phyloP scores from a whole-genome alignment of 2,797 vertebrate genomes.

The Cyclura pinguis region DNA sequence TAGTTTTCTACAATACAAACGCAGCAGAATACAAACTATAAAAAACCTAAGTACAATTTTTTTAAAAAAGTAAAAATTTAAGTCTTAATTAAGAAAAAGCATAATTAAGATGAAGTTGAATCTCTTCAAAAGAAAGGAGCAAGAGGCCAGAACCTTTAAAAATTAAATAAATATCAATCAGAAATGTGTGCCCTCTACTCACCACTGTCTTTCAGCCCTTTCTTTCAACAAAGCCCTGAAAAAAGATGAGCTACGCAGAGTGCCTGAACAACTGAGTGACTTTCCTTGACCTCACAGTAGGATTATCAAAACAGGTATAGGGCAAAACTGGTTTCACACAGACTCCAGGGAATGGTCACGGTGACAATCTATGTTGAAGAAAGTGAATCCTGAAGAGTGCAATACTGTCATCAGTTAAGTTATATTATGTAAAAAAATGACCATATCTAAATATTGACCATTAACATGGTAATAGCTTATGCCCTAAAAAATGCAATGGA shows the following conservation, averaged over 20 bases:
- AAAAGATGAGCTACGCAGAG: constrained; percentile 24
- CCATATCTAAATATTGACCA: too few relatives aligned
- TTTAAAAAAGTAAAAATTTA: not conserved
- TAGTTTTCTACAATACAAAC: not conserved
- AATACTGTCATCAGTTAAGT: constrained; percentile 21
- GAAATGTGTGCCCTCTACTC: constrained; percentile 17
- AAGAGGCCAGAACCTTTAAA: constrained; percentile 28
- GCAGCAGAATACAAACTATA: not conserved
- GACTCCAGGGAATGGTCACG: constrained; percentile 55
- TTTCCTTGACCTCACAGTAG: constrained; percentile 38
- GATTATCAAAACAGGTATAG: constrained; percentile 44
- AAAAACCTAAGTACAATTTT: too few relatives aligned
- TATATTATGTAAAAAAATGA: not conserved
- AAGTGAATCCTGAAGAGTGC: constrained; percentile 28
- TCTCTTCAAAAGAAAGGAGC: not conserved
- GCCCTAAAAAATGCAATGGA: constrained; percentile 27
- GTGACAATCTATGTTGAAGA: constrained; percentile 15
- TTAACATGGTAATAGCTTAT: constrained; percentile 57
- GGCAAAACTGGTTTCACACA: constrained; percentile 27
- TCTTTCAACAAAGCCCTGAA: constrained; percentile 1
- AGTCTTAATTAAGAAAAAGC: too few relatives aligned
- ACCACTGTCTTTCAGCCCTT: not conserved
- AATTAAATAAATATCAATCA: constrained; percentile 39
- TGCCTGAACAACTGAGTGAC: not conserved
- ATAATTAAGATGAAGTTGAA: not conserved